These are phyloP conservation scores for Graptemys geographica DNA, from an alignment of 2,797 vertebrate genomes.

Conservation along the genomic window DNA sequence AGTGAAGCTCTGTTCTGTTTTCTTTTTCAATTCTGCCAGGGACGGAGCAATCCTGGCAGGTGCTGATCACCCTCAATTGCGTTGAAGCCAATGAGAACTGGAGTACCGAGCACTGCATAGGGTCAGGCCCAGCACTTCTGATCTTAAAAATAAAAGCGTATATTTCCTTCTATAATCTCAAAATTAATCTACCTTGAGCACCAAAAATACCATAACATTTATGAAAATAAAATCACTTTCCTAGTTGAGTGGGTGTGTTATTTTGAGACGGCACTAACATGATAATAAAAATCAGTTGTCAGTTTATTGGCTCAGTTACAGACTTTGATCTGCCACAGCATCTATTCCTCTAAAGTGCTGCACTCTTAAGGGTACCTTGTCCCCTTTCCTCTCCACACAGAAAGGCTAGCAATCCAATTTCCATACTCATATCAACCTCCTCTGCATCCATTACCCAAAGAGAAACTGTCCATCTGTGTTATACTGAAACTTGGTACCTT, in stretches of 20 bases:
- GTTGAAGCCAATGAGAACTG: not conserved
- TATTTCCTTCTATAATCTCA: not conserved
- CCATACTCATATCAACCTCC: not conserved
- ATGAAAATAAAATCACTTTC: conserved; percentile 68
- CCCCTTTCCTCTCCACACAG: not conserved
- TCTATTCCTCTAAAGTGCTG: conserved; percentile 61
- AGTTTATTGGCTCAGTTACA: conserved; percentile 72
- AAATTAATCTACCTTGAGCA: conserved; percentile 42
- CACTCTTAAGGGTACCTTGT: conserved; percentile 1
- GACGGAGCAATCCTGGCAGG: not conserved
- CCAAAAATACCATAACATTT: conserved; percentile 54
- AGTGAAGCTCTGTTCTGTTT: conserved; percentile 32
- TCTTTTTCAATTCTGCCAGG: conserved; percentile 24
- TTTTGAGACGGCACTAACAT: conserved; percentile 66
- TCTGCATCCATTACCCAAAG: not conserved
- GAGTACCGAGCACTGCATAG: not conserved
- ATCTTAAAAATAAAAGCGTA: not conserved
- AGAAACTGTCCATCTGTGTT: not conserved
- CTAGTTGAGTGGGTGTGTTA: conserved; percentile 64
- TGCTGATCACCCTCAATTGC: not conserved
- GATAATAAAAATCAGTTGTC: conserved; percentile 74
- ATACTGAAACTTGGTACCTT: not conserved
- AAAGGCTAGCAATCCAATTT: not conserved
- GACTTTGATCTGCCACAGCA: conserved; percentile 52
- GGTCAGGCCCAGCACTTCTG: not conserved